Conservation (phyloP, 2,888 invertebrate species). For the Gibbula magus region DNA sequence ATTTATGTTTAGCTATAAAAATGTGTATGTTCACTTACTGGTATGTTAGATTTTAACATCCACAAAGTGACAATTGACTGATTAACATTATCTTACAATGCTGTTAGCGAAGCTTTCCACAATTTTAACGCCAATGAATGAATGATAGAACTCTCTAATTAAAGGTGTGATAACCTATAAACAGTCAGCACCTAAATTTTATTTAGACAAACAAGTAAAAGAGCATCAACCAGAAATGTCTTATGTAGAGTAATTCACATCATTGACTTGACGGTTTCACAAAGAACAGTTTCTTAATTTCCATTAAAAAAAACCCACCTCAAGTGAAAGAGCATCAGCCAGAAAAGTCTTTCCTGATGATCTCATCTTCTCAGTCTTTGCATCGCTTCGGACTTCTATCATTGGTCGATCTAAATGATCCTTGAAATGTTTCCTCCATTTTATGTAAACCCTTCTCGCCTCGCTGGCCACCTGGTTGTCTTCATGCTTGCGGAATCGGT, state of each 20-base stretch:
- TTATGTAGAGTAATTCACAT: background rate
- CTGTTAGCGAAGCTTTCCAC: too few species aligned
- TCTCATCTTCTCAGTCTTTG: slow-evolving; percentile 62
- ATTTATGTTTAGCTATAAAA: too few species aligned
- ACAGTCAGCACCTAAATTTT: too few species aligned
- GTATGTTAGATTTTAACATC: too few species aligned
- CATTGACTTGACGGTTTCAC: background rate
- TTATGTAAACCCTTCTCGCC: slow-evolving; percentile 59
- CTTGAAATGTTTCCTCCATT: slow-evolving; percentile 64
- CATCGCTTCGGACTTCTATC: slow-evolving; percentile 69
- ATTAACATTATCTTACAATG: too few species aligned
- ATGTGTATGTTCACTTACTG: too few species aligned
- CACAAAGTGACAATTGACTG: too few species aligned
- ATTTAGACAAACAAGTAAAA: too few species aligned
- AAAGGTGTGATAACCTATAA: too few species aligned
- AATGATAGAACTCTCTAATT: too few species aligned
- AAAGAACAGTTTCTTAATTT: background rate
- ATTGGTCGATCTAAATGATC: slow-evolving; percentile 57
- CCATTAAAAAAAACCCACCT: slow-evolving; percentile 39
- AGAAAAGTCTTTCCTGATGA: slow-evolving; percentile 56
- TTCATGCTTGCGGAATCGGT: slow-evolving; percentile 60
- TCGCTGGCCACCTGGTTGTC: slow-evolving; percentile 58
- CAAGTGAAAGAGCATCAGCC: slow-evolving; percentile 51
- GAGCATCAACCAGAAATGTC: too few species aligned
- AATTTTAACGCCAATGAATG: too few species aligned